These are phyloP conservation scores for Oreochromis mossambicus DNA, from an alignment of 2,797 vertebrate species.

Conservation along the genomic window DNA sequence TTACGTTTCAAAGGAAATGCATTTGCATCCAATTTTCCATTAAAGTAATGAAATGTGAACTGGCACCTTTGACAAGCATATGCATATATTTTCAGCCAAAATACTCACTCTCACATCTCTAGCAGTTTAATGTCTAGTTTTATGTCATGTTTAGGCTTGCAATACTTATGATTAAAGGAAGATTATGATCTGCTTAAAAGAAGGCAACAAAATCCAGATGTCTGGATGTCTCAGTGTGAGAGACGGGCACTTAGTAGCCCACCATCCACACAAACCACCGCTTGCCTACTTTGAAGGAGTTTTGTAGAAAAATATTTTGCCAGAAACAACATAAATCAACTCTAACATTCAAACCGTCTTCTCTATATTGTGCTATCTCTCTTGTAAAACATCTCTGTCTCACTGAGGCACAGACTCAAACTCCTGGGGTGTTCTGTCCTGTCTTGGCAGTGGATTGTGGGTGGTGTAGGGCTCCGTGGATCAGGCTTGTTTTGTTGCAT, in stretches of 20 bases:
- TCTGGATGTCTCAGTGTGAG: not conserved
- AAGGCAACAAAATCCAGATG: not conserved
- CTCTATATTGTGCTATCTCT: not conserved
- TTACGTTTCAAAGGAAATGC: not conserved
- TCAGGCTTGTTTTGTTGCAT: not conserved
- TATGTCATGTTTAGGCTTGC: not conserved
- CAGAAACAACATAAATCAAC: not conserved
- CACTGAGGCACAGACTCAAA: not conserved
- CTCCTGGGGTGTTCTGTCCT: not conserved
- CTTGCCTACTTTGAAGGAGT: not conserved
- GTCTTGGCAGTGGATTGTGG: not conserved
- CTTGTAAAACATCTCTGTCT: not conserved
- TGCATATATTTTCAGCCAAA: not conserved
- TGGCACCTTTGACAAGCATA: not conserved
- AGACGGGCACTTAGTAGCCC: not conserved
- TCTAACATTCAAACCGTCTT: not conserved
- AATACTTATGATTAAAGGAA: not conserved
- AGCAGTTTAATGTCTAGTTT: not conserved
- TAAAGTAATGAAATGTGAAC: not conserved
- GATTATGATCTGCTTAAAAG: not conserved
- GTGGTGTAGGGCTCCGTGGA: not conserved
- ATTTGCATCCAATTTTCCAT: not conserved
- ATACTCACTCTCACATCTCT: not conserved
- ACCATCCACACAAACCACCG: not conserved
- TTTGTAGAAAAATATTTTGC: not conserved